phyloP scores from a whole-genome alignment of 2,888 invertebrate genomes.

The Nineta flava region DNA sequence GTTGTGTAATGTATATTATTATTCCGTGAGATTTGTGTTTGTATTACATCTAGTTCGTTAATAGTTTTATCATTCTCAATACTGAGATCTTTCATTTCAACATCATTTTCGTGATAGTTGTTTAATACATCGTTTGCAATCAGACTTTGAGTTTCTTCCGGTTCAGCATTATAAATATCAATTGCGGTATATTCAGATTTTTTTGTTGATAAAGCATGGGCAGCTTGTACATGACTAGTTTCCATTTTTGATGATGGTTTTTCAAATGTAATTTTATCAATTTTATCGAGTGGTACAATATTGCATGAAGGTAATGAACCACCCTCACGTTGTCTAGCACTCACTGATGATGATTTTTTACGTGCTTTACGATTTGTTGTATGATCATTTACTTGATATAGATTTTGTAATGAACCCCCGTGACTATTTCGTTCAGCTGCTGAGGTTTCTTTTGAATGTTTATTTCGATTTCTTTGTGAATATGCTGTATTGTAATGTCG shows the following conservation, averaged over 20 bases:
- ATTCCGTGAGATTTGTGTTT: conserved; percentile 10
- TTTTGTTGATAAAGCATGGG: not conserved
- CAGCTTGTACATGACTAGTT: conserved; percentile 4
- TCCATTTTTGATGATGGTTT: conserved; percentile 1
- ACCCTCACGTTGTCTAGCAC: conserved; percentile 41
- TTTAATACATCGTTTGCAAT: conserved; percentile 22
- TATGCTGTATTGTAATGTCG: conserved; percentile 27
- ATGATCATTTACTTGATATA: conserved; percentile 15
- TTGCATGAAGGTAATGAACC: conserved; percentile 34
- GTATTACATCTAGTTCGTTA: conserved; percentile 3
- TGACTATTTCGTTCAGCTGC: conserved; percentile 26
- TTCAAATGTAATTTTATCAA: conserved; percentile 5
- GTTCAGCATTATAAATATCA: conserved; percentile 6
- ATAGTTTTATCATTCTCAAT: too few relatives aligned
- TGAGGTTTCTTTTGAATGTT: conserved; percentile 24
- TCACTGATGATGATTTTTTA: conserved; percentile 20
- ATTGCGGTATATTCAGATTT: conserved; percentile 8
- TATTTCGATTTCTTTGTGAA: conserved; percentile 25
- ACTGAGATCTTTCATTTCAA: conserved; percentile 4
- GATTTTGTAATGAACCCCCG: conserved; percentile 43
- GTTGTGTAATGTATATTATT: conserved; percentile 26
- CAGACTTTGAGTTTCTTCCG: conserved; percentile 20
- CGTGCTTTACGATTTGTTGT: not conserved
- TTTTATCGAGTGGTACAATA: not conserved
- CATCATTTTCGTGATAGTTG: conserved; percentile 15